Base-by-base conservation (phyloP, 2,113 vertebrate species). In the Canis aureus region DNA sequence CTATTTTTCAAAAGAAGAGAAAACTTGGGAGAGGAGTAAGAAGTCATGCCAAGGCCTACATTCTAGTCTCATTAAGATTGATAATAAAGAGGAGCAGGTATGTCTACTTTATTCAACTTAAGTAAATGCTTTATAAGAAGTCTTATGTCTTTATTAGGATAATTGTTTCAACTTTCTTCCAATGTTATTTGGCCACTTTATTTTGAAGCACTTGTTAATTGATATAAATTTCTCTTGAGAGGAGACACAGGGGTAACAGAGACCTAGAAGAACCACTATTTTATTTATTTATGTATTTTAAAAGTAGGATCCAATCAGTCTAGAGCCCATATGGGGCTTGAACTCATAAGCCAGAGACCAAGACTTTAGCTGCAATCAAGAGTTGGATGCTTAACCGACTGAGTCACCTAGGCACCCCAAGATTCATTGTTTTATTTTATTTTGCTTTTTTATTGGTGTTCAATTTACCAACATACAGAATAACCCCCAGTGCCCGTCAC, bases 1-100 rank as follows among this genome's bases (percentile, higher is more conserved):
- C 79, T 89, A 94, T 69, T 94, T 95, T 81, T 95, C 94, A 92
- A n/a, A 81, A 82, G 15, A 82, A 85, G 51, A 85, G 74, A n/a
- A 62, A 89, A 92, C 23, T 69, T 97, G 94, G 88, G 2, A 5
- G 2, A 16, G 89, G 13, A 96, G 88, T 76, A 22, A 23, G 43
- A 15, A 35, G 23, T 89, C 53, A 60, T 92, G 96, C 11, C 9
- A 35, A 73, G 0, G 1, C 2, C 16, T 9, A 51, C 3, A 0
- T 2, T 55, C 94, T 38, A 29, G 4, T 27, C 57, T 94, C 32
- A 15, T 80, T 49, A 92, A 81, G 49, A 73, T 81, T 57, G 79
- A 92, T 19, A 49, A 67, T 66, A 60, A 16, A 51, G 22, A 76
- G 15, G 84, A 97, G 11, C 78, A 94, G 82, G 96, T 97, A 55